Evolutionary conservation across 1,140 invertebrate genomes (phyloP).

Genomic region (Ips typographus): DNA sequence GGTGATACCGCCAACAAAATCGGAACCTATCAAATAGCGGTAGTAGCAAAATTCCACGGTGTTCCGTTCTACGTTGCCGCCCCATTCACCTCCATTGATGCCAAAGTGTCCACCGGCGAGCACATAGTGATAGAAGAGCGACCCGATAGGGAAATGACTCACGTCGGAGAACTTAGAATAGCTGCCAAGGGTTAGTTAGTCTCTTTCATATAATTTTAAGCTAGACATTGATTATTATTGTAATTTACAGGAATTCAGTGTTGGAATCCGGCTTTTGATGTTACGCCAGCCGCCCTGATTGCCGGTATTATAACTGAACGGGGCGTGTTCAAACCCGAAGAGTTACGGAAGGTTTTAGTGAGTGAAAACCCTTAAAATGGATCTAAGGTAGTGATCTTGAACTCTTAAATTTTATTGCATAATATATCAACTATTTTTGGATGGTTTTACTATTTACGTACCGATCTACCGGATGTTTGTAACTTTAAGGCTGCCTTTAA

Average conservation of each 20-base stretch:
- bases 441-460: constrained; percentile 34
- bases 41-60: constrained; percentile 85
- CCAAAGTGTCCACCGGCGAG: constrained; percentile 73
- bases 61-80: constrained; percentile 97
- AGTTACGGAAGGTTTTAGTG: constrained; percentile 40
- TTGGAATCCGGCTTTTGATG: constrained; percentile 99
- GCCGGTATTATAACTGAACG: constrained; percentile 95
- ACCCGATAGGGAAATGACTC: constrained; percentile 86
- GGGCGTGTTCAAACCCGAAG: constrained; percentile 68
- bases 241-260: constrained; percentile 73
- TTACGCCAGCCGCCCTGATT: constrained; percentile 93
- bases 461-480: constrained; percentile 12
- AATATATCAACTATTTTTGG: constrained; percentile 36
- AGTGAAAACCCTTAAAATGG: constrained; percentile 15
- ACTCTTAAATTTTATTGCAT: constrained; percentile 19
- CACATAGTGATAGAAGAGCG: constrained; percentile 94
- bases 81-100: constrained; percentile 90
- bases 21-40: constrained; percentile 96
- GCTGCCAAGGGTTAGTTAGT: constrained; percentile 72
- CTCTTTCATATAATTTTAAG: background rate
- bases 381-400: constrained; percentile 6
- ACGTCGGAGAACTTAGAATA: constrained; percentile 78
- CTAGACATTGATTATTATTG: background rate
- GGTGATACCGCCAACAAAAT: constrained; percentile 99
- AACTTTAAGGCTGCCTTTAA: constrained; percentile 6